These are phyloP conservation scores for Ariopsis seemanni DNA, from an alignment of 2,113 vertebrate species.

Conservation along the genomic window DNA sequence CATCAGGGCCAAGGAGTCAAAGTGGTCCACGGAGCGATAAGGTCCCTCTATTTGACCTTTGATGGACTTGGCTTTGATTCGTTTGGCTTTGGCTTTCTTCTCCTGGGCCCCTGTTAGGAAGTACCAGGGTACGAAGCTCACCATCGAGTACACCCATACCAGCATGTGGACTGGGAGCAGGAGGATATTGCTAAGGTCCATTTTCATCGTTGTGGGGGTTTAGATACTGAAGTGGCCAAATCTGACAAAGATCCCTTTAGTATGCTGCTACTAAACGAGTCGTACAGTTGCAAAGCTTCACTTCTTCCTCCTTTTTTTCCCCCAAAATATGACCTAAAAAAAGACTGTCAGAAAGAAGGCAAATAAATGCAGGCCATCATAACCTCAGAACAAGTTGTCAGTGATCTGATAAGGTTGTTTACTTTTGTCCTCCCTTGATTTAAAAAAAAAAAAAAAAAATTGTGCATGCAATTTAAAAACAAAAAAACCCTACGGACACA, in stretches of 20 bases:
- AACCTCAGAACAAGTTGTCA: background rate
- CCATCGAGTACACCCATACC: conserved; percentile 88
- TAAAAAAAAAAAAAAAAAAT: background rate
- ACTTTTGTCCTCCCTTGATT: too few relatives aligned
- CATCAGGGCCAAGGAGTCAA: conserved; percentile 83
- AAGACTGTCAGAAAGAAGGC: background rate
- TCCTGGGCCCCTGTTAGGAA: conserved; percentile 86
- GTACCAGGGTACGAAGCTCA: conserved; percentile 97
- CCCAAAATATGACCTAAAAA: conserved; percentile 17
- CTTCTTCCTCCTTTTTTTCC: background rate
- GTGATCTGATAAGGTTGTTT: background rate
- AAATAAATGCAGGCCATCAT: background rate
- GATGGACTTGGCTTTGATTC: conserved; percentile 86
- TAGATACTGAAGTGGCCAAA: conserved; percentile 28
- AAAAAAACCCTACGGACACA: background rate
- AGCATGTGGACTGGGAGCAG: conserved; percentile 88
- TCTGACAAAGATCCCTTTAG: background rate
- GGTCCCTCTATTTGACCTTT: conserved; percentile 81
- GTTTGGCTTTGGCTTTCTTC: conserved; percentile 81
- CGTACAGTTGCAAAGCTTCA: background rate
- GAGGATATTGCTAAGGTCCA: conserved; percentile 78
- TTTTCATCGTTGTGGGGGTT: conserved; percentile 78
- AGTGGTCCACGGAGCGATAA: conserved; percentile 86
- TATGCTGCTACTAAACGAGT: background rate
- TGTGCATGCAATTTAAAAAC: background rate